Evolutionary conservation across 2,113 vertebrate species (phyloP), one percentile per base, ranked within the genome.

Genomic region (Chaetorhynchus papuensis): DNA sequence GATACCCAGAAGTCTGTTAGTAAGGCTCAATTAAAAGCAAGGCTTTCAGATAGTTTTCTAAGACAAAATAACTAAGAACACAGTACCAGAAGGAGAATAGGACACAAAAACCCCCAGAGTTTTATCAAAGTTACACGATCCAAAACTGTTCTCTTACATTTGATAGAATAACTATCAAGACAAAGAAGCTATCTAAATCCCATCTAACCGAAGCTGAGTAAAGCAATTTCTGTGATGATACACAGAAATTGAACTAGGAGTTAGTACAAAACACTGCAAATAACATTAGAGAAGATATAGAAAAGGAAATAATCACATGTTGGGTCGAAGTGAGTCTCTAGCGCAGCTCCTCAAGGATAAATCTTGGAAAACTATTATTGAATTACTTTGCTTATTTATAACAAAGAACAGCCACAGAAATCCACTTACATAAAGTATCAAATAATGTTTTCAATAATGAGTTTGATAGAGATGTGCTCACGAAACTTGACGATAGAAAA

Each of bases 251-350:
- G 56, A 89, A 37, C 39, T 39, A 84, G 27, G 15, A 63, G 11
- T 39, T 84, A 39, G 39, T 44, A 75, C 15, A 91, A 81, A 95
- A 47, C 64, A n/a, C 52, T 54, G 30, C 15, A 96, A 89, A 18
- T 65, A 68, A 47, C 23, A 14, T n/a, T 13, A 82, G 35, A 93
- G 41, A 75, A 77, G 6, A 78, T 22, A 30, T 45, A 81, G 56
- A 66, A 74, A 81, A 82, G 50, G 15, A 87, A 74, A 79, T 47
- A 89, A 87, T 45, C 16, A 45, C 20, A 22, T 37, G 7, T 52
- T 49, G 12, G 2, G 2, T 87, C 78, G 16, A 86, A 91, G 26
- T 12, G 18, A 71, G 19, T 47, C 3, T 0, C 23, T 66, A 50
- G 15, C 17, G 49, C 10, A 57, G 41, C 33, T 93, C 35, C 21